Evolutionary conservation across 30 jellyfish, hydroid and myxozoan genomes (phyloP).

Genomic region (Hydractinia symbiolongicarpus): DNA sequence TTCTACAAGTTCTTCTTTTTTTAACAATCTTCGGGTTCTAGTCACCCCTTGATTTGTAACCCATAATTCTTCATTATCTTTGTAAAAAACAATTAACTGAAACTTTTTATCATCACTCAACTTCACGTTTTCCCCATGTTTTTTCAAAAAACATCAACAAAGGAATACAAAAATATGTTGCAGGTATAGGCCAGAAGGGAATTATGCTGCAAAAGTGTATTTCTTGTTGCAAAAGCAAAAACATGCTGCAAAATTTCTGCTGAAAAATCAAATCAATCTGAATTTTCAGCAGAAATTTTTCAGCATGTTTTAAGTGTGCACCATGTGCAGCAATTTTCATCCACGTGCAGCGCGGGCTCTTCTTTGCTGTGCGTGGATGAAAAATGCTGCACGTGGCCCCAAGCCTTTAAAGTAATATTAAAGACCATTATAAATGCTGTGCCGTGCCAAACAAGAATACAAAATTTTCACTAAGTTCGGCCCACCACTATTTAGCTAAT

Average conservation of each 20-base stretch:
- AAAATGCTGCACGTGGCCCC: too few relatives aligned
- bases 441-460: too few relatives aligned
- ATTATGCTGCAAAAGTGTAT: slow-evolving; percentile 4
- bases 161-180: slow-evolving; percentile 9
- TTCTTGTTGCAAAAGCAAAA: slow-evolving; percentile 2
- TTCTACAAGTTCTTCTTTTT: neutral
- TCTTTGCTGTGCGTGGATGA: too few relatives aligned
- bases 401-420: too few relatives aligned
- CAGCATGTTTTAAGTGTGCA: neutral
- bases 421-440: too few relatives aligned
- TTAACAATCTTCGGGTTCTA: neutral
- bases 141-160: slow-evolving; percentile 2
- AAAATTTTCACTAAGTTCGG: too few relatives aligned
- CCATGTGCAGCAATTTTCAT: too few relatives aligned
- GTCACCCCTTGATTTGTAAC: neutral
- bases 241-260: neutral
- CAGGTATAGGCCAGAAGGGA: slow-evolving; percentile 12
- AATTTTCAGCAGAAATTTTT: too few relatives aligned
- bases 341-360: too few relatives aligned
- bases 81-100: neutral
- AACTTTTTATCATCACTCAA: neutral
- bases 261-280: too few relatives aligned
- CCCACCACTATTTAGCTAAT: too few relatives aligned
- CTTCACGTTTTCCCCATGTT: neutral
- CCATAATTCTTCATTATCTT: neutral